Evolutionary conservation across 2,888 invertebrate genomes (phyloP), one percentile per base, ranked within the genome.

Genomic region (Ethmia dodecea): DNA sequence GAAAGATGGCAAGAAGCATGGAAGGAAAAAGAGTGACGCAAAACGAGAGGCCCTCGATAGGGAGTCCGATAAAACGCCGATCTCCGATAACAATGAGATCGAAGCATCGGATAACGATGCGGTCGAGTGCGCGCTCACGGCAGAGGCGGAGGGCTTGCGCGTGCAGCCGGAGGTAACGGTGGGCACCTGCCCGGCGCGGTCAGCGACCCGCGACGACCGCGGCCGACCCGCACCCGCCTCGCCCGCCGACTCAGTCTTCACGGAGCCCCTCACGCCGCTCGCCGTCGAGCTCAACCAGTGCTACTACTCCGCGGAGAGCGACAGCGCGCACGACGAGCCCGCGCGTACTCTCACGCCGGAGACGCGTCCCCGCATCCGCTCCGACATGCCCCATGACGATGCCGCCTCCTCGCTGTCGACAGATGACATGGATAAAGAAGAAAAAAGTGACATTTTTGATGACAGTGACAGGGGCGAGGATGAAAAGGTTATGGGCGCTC

Each of bases 161-260:
- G 73, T 62, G 72, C 79, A 72, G 57, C 76, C 78, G 45, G 70
- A 73, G 67, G 75, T 78, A 81, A 77, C 78, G 77, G 83, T 70
- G 70, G 65, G 70, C 78, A 77, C 77, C 73, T 75, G 79, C 74
- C 60, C 55, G 53, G 57, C 53, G 62, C 78, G 78, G 78, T 75
- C 86, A 76, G 64, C 81, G 86, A 86, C 83, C 86, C 76, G 71
- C 64, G 73, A 65, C 64, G 60, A 49, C 57, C 55, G 57, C 49
- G 59, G 56, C 54, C 73, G 76, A 49, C 88, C 86, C 50, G 88
- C 84, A 59, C 87, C 81, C 60, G 88, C 86, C 46, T 91, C 92
- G 52, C 90, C 88, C 57, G 90, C 92, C 46, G 92, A 92, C 71
- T 93, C 93, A 62, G 89, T 92, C 70, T 93, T 93, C 81, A 92